Base-by-base conservation (phyloP, 2,113 vertebrate species). In the Ovibos moschatus region DNA sequence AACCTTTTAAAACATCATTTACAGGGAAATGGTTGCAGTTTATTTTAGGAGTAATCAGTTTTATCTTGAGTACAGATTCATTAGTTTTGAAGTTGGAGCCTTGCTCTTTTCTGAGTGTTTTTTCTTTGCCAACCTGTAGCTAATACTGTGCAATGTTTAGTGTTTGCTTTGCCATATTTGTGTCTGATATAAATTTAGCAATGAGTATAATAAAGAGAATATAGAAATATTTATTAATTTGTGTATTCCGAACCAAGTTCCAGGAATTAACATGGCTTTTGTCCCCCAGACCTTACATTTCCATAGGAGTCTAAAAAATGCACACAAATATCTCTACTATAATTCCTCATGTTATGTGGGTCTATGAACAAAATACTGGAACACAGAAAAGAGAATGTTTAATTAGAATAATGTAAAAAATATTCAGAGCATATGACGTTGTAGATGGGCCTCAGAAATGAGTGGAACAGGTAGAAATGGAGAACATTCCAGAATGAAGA, bases 11-110 rank as follows among this genome's bases (percentile, higher is more conserved):
- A 51, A 51, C 87, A 19, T 94, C 55, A 84, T 87, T 95, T 97
- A 87, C 83, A 92, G 25, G 51, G 92, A 97, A 97, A 94, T 96
- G 83, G 53, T 76, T 93, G 25, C 55, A 55, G 71, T 76, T 97
- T 91, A 95, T 97, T 97, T 97, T 94, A 96, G 88, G 57, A 93
- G 76, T 79, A 94, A 98, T 96, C 78, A 51, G 92, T 76, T 96
- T 95, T 97, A 85, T 86, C 55, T 21, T 28, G 51, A 96, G 71
- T 50, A 91, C 40, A 95, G 88, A 89, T 94, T 53, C 57, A 51
- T 83, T 97, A 86, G 94, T 95, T 96, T 58, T 87, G 28, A 96
- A 91, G 57, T 91, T 85, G 91, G 83, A 94, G 76, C 67, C 67
- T 55, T 96, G 90, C 28, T 96, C 53, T 97, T 97, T 97, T 91